Evolutionary conservation across 2,113 vertebrate genomes (phyloP).

Genomic region (Corvus moneduloides): DNA sequence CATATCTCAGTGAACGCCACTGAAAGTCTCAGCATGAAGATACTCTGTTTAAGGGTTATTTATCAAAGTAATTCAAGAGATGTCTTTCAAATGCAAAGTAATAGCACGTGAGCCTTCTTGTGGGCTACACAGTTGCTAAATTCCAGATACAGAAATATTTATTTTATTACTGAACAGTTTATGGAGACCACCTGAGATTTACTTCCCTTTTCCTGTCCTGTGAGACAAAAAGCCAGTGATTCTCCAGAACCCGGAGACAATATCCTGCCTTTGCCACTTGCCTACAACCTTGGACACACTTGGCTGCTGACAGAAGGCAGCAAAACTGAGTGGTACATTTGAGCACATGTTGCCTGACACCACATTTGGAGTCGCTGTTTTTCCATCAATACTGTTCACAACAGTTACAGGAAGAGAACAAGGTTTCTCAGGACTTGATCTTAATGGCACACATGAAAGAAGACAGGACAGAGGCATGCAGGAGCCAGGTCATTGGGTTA

Average conservation of each 20-base stretch:
- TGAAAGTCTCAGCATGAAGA: neutral
- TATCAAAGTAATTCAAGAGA: neutral
- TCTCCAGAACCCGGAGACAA: neutral
- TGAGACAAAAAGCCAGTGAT: accelerated
- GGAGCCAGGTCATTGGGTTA: accelerated
- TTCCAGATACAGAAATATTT: neutral
- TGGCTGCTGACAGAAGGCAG: neutral
- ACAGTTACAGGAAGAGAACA: neutral
- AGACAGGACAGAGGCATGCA: neutral
- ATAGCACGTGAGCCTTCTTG: neutral
- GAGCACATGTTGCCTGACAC: neutral
- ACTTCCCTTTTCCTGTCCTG: neutral
- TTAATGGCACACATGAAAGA: neutral
- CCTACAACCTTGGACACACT: neutral
- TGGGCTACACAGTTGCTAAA: neutral
- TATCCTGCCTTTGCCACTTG: neutral
- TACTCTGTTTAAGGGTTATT: neutral
- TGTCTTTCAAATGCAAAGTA: neutral
- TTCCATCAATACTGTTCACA: neutral
- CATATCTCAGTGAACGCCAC: neutral
- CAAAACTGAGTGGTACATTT: neutral
- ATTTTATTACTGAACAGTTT: neutral
- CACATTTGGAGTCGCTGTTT: neutral
- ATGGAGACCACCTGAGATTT: neutral
- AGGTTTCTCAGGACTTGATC: neutral